Base-by-base conservation (phyloP, 30 jellyfish, hydroid and myxozoan species). In the Hydractinia echinata region DNA sequence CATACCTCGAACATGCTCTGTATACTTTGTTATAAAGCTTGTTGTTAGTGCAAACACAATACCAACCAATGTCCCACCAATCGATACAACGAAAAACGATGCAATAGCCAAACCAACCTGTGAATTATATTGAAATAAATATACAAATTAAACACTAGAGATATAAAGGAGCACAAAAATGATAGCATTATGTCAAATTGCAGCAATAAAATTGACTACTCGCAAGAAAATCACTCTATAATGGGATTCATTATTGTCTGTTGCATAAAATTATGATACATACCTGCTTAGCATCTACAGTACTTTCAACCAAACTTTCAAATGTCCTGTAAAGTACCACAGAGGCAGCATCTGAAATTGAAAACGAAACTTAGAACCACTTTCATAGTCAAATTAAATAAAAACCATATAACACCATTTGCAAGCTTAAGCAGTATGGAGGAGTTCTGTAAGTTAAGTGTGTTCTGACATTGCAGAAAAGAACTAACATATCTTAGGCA, bases 341-440 rank as follows among this genome's bases (percentile, higher is more conserved):
- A 4, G 98, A 86, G 13, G 96, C 98, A 73, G 98, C 98, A 80
- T 92, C 98, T 92, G 86, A 6, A 73, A 66, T n/a, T 14, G 7
- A 51, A 72, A 74, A 2, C 73, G 7, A 7, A 64, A 30, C 44
- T 30, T 30, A 30, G 44, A 30, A 30, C 44, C 44, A 30, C 44
- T 30, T 30, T 2, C 1, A 30, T 30, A 30, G 44, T 30, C 44
- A 30, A 30, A 30, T 30, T 30, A 30, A 30, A 30, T 30, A 30
- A 30, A 30, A n/a, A 30, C n/a, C n/a, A n/a, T n/a, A n/a, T n/a
- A n/a, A n/a, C n/a, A n/a, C n/a, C n/a, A 30, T 30, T 30, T 30
- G 44, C 44, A 1, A 30, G 44, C 44, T 30, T 30, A 30, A 30
- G 44, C 44, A 30, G 44, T 30, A 2, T 30, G 44, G 44, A 30